A percentile compares a stretch with the other conserved stretches of the same genome.
phyloP scores from a whole-genome alignment of 2,888 invertebrate species.

The Calliscelio sp. region DNA sequence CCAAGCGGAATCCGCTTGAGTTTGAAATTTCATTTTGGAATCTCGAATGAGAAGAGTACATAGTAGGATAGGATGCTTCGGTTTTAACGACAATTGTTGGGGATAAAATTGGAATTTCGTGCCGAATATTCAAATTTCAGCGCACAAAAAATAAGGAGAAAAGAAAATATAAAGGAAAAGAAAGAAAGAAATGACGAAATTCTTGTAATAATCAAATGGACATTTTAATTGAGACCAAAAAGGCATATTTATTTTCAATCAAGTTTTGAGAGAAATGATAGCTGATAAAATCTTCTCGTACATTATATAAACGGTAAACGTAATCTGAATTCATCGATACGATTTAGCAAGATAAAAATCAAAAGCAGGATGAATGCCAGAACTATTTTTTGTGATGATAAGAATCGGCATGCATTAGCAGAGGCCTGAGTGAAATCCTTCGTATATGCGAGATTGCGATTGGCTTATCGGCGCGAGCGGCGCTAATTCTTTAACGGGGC shows the following conservation, averaged over 20 bases:
- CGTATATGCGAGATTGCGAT: slow-evolving; percentile 10
- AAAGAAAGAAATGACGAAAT: slow-evolving; percentile 25
- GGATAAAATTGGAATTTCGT: slow-evolving; percentile 52
- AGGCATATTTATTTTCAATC: too few species aligned
- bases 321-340: slow-evolving; percentile 40
- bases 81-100: slow-evolving; percentile 52
- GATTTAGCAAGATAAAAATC: slow-evolving; percentile 38
- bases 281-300: slow-evolving; percentile 12
- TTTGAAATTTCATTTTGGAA: slow-evolving; percentile 52
- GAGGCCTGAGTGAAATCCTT: slow-evolving; percentile 55
- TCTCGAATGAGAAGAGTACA: too few species aligned
- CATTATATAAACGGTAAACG: slow-evolving; percentile 40
- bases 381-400: slow-evolving; percentile 35
- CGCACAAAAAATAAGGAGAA: too few species aligned
- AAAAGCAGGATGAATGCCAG: slow-evolving; percentile 55
- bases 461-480: slow-evolving; percentile 19
- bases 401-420: slow-evolving; percentile 48
- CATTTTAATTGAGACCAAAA: too few species aligned
- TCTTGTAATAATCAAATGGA: too few species aligned
- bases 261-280: slow-evolving; percentile 11
- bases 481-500: slow-evolving; percentile 30
- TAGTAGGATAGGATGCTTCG: too few species aligned
- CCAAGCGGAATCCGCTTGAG: slow-evolving; percentile 31
- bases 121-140: slow-evolving; percentile 31
- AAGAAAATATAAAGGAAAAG: slow-evolving; percentile 13